Conservation (phyloP, 2,888 invertebrate species). For the Eledona agricola region DNA sequence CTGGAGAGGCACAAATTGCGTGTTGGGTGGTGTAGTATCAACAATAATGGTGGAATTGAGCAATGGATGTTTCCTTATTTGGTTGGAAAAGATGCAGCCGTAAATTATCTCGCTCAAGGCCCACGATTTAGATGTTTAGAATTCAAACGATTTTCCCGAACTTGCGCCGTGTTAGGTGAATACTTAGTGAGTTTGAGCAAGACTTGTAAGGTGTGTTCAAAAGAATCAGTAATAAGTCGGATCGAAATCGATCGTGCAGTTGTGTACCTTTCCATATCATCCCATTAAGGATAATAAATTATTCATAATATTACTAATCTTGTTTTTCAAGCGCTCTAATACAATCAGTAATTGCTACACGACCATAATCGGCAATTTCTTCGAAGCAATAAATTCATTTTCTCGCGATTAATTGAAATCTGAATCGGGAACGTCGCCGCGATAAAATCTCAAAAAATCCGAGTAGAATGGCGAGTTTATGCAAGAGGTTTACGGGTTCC, state of each 20-base stretch:
- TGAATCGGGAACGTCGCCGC: not conserved
- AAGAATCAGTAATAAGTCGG: too few relatives aligned
- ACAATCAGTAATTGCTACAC: constrained; percentile 6
- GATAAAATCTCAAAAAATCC: constrained; percentile 5
- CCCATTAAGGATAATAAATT: constrained; percentile 10
- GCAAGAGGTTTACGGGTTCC: too few relatives aligned
- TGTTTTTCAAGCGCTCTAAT: constrained; percentile 13
- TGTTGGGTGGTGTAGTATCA: too few relatives aligned
- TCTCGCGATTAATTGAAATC: constrained; percentile 3
- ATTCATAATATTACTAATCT: constrained; percentile 12
- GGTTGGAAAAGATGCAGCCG: not conserved
- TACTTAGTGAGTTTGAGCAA: too few relatives aligned
- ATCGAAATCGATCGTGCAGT: too few relatives aligned
- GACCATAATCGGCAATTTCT: constrained; percentile 15
- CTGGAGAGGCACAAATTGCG: too few relatives aligned
- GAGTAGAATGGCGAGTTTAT: not conserved
- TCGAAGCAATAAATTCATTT: constrained; percentile 12
- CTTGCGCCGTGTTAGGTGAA: too few relatives aligned
- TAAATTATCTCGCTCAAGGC: not conserved
- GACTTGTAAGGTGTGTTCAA: too few relatives aligned
- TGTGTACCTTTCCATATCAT: constrained; percentile 1
- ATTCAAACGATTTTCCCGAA: constrained; percentile 1
- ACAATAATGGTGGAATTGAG: too few relatives aligned
- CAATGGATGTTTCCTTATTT: constrained; percentile 3
- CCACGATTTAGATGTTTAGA: too few relatives aligned